A percentile compares a stretch with the other conserved stretches of the same genome.
phyloP scores from a whole-genome alignment of 2,113 vertebrate species.

The Arenaria interpres region DNA sequence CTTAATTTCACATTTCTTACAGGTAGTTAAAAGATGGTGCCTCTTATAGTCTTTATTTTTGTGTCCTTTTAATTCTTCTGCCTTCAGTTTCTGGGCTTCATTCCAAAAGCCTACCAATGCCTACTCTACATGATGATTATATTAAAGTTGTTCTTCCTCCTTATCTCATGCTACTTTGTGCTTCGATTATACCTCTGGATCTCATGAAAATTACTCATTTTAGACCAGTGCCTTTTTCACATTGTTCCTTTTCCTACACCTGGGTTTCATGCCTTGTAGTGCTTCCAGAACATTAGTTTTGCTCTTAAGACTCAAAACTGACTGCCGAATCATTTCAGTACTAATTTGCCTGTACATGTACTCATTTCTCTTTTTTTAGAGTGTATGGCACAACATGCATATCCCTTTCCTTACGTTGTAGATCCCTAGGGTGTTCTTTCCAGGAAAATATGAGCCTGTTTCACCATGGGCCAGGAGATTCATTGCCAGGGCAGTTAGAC shows the following conservation, averaged over 20 bases:
- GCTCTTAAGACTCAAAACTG: background rate
- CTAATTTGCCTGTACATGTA: background rate
- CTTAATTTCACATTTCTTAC: background rate
- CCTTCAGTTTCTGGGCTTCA: background rate
- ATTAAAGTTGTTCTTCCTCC: background rate
- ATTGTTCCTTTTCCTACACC: background rate
- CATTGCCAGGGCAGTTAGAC: background rate
- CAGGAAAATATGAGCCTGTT: background rate
- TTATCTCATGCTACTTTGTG: background rate
- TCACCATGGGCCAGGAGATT: background rate
- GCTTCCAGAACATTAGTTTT: background rate
- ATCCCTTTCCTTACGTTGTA: background rate
- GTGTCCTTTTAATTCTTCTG: background rate
- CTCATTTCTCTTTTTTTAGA: background rate
- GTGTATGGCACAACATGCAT: background rate
- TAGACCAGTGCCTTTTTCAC: background rate
- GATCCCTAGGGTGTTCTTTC: background rate
- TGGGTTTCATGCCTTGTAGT: background rate
- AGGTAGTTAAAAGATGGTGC: background rate
- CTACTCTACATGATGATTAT: background rate
- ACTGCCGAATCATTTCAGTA: background rate
- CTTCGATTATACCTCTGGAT: background rate
- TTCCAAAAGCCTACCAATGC: background rate
- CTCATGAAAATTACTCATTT: background rate
- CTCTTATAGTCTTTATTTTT: background rate